Percentiles rank a stretch among this genome's conserved stretches.
phyloP scores from a whole-genome alignment of 2,113 vertebrate species.

The Chaetops frenatus region DNA sequence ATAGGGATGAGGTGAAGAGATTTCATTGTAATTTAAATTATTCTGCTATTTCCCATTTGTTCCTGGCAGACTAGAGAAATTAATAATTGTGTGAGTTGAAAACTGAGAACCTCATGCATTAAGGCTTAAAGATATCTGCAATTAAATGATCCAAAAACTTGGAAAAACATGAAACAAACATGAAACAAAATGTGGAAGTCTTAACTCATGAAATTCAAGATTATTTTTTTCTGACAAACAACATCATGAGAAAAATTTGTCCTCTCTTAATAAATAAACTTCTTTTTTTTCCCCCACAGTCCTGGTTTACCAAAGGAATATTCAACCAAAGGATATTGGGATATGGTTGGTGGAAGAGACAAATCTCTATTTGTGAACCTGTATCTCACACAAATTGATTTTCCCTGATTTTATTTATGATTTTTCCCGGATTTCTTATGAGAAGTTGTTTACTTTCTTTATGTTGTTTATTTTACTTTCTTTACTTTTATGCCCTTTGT shows the following conservation, averaged over 20 bases:
- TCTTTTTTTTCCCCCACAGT: accelerated
- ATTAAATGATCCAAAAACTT: not conserved
- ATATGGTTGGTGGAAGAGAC: not conserved
- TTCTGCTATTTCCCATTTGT: not conserved
- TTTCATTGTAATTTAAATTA: not conserved
- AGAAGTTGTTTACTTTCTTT: not conserved
- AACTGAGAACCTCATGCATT: not conserved
- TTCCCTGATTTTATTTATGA: not conserved
- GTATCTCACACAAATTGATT: not conserved
- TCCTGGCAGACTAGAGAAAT: not conserved
- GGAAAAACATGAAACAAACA: not conserved
- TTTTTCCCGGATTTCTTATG: not conserved
- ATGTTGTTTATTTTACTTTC: not conserved
- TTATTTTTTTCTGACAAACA: not conserved
- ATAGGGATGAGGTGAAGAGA: not conserved
- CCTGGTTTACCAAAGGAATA: not conserved
- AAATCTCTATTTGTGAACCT: not conserved
- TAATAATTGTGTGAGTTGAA: not conserved
- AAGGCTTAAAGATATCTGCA: not conserved
- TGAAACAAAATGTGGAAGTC: not conserved
- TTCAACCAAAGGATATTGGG: not conserved
- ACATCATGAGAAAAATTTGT: not conserved
- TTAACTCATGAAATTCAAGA: not conserved
- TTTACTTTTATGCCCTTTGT: not conserved
- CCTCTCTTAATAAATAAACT: not conserved